phyloP scores from a whole-genome alignment of 1,140 invertebrate genomes.

The Aporrectodea caliginosa region DNA sequence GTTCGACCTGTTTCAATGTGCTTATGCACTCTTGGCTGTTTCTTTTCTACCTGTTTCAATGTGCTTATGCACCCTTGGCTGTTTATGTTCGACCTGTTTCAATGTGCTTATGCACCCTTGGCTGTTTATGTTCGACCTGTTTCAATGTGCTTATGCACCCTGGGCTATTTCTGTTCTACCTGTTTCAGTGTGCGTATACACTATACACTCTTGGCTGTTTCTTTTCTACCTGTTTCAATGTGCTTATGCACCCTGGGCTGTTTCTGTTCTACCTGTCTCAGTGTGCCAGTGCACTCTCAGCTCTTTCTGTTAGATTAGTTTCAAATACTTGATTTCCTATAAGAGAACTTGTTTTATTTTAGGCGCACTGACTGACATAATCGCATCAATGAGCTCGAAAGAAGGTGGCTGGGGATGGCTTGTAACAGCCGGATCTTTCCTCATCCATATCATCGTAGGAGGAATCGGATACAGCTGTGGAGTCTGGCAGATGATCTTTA shows the following conservation, averaged over 20 bases:
- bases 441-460: neutral
- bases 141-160: too few relatives aligned
- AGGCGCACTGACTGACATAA: neutral
- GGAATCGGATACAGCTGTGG: conserved; percentile 12
- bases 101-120: too few relatives aligned
- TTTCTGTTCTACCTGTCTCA: neutral
- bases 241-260: neutral
- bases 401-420: neutral
- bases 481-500: neutral
- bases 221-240: neutral
- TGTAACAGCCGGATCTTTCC: neutral
- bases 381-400: neutral
- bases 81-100: too few relatives aligned
- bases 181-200: too few relatives aligned
- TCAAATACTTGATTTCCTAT: too few relatives aligned
- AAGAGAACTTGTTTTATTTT: neutral
- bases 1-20: too few relatives aligned
- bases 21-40: too few relatives aligned
- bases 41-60: too few relatives aligned
- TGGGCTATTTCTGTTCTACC: too few relatives aligned
- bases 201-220: neutral
- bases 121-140: too few relatives aligned
- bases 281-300: neutral
- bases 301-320: neutral
- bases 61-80: too few relatives aligned